Base-by-base conservation (phyloP, 2,113 vertebrate genomes). In the Pavo muticus region DNA sequence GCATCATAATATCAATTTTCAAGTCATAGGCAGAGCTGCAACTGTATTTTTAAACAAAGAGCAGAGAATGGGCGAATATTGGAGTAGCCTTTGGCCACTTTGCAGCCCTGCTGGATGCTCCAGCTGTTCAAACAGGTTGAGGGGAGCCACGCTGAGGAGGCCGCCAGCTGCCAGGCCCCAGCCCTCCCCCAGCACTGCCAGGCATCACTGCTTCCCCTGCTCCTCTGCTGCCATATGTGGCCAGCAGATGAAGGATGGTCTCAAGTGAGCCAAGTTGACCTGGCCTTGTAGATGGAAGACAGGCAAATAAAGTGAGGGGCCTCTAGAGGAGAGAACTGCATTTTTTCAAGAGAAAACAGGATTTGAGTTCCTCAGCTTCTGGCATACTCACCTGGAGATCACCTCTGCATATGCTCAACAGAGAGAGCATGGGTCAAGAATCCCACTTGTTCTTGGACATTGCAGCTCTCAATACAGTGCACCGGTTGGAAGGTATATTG, bases 101-200 rank as follows among this genome's bases (percentile, higher is more conserved):
- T 29, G 86, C 90, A 87, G 94, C 94, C 67, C 94, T 69, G 88
- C 11, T 87, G 95, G 96, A 84, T 12, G 70, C 88, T 84, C 83
- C 96, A 97, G 92, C 95, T 96, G 96, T 94, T 95, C 93, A 97
- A 97, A 96, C 90, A 95, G 0, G 21, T 39, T 76, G 57, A 65
- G 57, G 90, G 24, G 27, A 90, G 82, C 52, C 83, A 42, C 11
- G 3, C 77, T 42, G 92, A 63, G 86, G 91, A 80, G 89, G 86
- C 76, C 78, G 83, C 88, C 95, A 94, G 81, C 94, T 96, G 52
- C 30, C 5, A 1, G 84, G 82, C 35, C 50, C 64, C 69, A 90
- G 74, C 77, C 59, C 86, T 84, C 68, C 56, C 91, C 83, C 81
- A 37, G 76, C 3, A 0, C 16, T 3, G 1, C 42, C 19, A 40